Base-by-base conservation (phyloP, 2,113 vertebrate genomes). In the Leptodactylus fuscus region DNA sequence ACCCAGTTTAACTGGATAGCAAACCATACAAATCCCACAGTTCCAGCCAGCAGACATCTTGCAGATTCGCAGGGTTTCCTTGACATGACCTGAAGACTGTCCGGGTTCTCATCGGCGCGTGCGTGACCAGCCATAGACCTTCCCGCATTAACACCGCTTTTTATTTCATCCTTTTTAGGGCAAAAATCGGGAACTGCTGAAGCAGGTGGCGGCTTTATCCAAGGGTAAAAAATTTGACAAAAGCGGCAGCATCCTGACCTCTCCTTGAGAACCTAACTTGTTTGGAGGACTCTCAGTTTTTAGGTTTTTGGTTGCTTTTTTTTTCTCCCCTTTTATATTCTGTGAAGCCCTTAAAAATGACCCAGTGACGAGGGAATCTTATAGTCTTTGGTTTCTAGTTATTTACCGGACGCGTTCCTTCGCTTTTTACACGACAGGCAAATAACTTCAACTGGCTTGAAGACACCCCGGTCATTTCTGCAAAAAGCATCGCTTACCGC, bases 201-300 rank as follows among this genome's bases (percentile, higher is more conserved):
- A 99, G 87, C 98, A 99, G 91, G 98, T 99, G 41, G 97, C 98
- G 55, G 97, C 97, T 0, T 93, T 99, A 87, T 99, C 98, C 6
- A 99, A 99, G 94, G 98, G 98, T 89, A 99, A 99, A 94, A 99
- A 99, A 91, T 97, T 99, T 90, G 98, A 99, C 91, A 97, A 96
- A 91, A 96, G 96, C 87, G 97, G 97, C 88, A 96, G 95, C 81
- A 94, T 97, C 24, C 92, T 99, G 85, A 95, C 97, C 70, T 96
- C 97, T 90, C 97, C 97, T 89, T 99, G 95, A 97, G 90, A 89
- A 92, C 85, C 87, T 90, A 82, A 41, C 80, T 84, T 16, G 80
- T 88, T 29, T 0, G 49, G 53, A 41, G 84, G 77, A 86, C 77
- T 67, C 29, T 4, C 4, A 44, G 9, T 5, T 44, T 44, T 44